These are phyloP conservation scores for Globodera rostochiensis DNA, from an alignment of 1,140 invertebrate genomes.

Conservation along the genomic window DNA sequence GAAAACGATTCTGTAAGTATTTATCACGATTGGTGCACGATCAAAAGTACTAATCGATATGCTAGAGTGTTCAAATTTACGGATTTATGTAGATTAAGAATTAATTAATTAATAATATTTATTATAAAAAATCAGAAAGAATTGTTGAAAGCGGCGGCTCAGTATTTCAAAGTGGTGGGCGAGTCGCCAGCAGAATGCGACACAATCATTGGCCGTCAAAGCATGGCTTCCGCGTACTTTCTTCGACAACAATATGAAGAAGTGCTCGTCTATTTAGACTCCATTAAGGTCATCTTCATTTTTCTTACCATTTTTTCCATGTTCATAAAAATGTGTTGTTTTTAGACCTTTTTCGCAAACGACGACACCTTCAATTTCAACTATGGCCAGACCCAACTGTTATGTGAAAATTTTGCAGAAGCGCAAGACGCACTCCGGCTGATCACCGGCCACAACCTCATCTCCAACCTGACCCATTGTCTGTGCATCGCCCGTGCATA, in stretches of 20 bases:
- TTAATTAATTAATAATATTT: neutral
- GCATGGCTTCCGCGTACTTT: conserved; percentile 95
- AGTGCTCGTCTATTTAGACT: conserved; percentile 90
- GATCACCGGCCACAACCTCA: conserved; percentile 34
- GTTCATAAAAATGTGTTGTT: conserved; percentile 33
- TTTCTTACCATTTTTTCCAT: neutral
- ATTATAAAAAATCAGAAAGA: conserved; percentile 72
- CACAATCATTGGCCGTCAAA: conserved; percentile 80
- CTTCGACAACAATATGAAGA: conserved; percentile 91
- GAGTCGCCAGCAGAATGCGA: conserved; percentile 88
- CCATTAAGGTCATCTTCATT: conserved; percentile 75
- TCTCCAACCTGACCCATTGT: conserved; percentile 33
- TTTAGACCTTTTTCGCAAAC: conserved; percentile 81
- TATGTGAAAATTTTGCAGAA: conserved; percentile 87
- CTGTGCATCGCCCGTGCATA: conserved; percentile 65
- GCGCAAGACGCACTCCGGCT: conserved; percentile 77
- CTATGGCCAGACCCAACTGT: conserved; percentile 90
- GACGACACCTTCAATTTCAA: conserved; percentile 97
- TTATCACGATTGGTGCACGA: too few species aligned
- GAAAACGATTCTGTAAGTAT: conserved; percentile 79
- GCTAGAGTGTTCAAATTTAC: too few species aligned
- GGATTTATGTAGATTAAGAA: too few species aligned
- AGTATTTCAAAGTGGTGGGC: conserved; percentile 93
- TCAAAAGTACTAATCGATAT: neutral
- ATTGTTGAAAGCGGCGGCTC: conserved; percentile 88